Evolutionary conservation across 92 coral and sea anemone genomes (phyloP).

Genomic region (Paragorgia papillata): DNA sequence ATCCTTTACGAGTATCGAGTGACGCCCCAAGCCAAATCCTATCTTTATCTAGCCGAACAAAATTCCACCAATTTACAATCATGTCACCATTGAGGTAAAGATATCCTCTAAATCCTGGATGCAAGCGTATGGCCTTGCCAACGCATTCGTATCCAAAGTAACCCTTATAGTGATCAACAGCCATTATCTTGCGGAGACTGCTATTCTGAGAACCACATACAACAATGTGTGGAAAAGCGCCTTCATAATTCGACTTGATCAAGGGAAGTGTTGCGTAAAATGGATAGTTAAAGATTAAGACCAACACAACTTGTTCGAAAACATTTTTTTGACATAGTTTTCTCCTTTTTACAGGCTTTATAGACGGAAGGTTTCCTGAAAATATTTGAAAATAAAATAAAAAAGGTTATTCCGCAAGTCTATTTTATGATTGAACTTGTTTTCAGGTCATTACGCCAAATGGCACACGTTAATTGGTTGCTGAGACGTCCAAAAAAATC

Average conservation of each 20-base stretch:
- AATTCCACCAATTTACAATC: conserved; percentile 62
- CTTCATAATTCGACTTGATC: conserved; percentile 17
- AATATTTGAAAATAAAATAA: no score
- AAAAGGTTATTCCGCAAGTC: no score
- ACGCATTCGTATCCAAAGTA: conserved; percentile 33
- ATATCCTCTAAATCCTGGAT: conserved; percentile 42
- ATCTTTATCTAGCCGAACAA: conserved; percentile 14
- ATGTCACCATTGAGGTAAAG: conserved; percentile 50
- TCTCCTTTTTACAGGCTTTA: no score
- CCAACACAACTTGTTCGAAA: conserved; percentile 46
- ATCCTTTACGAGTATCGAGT: conserved; percentile 47
- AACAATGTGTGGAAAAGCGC: conserved; percentile 34
- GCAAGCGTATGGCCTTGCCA: conserved; percentile 28
- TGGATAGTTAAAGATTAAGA: conserved; percentile 28
- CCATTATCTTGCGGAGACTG: neutral
- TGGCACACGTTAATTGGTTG: no score
- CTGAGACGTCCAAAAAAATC: no score
- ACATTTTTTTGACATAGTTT: conserved; percentile 65
- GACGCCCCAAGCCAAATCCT: conserved; percentile 63
- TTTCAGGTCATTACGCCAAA: no score
- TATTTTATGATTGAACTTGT: no score
- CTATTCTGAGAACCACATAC: conserved; percentile 38
- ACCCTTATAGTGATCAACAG: conserved; percentile 13
- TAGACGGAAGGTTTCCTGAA: no score
- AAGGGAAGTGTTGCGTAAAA: conserved; percentile 33